Conservation (phyloP, 2,888 invertebrate genomes). For the Latrodectus elegans region DNA sequence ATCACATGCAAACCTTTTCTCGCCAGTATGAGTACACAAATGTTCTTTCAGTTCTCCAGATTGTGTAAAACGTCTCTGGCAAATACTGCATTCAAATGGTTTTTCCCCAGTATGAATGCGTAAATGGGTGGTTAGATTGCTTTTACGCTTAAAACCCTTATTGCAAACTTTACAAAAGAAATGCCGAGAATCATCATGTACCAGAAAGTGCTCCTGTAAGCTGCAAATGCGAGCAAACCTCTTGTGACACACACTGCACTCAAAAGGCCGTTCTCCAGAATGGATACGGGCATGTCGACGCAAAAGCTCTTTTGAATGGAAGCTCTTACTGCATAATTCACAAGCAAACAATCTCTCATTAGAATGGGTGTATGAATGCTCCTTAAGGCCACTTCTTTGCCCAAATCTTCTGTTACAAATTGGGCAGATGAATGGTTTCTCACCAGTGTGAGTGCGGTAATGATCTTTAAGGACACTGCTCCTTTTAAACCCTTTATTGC, state of each 20-base stretch:
- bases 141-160: background rate
- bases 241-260: slow-evolving; percentile 24
- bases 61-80: background rate
- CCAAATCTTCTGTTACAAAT: background rate
- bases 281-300: background rate
- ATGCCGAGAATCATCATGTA: background rate
- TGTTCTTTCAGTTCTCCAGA: background rate
- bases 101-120: slow-evolving; percentile 12
- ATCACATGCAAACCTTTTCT: background rate
- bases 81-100: background rate
- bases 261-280: slow-evolving; percentile 11
- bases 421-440: slow-evolving; percentile 3
- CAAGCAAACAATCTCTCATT: background rate
- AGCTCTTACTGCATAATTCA: slow-evolving; percentile 9
- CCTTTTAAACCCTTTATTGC: background rate
- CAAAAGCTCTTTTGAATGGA: background rate
- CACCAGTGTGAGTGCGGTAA: slow-evolving; percentile 4
- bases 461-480: background rate
- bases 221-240: background rate
- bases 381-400: background rate
- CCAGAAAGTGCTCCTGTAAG: slow-evolving; percentile 1
- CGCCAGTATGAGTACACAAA: background rate
- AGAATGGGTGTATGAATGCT: slow-evolving; percentile 12
- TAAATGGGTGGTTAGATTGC: slow-evolving; percentile 4
- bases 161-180: slow-evolving; percentile 6